A percentile compares a stretch with the other conserved stretches of the same genome.
Evolutionary conservation across 2,888 invertebrate genomes (phyloP).

Genomic region (Cyrtodaria siliqua): DNA sequence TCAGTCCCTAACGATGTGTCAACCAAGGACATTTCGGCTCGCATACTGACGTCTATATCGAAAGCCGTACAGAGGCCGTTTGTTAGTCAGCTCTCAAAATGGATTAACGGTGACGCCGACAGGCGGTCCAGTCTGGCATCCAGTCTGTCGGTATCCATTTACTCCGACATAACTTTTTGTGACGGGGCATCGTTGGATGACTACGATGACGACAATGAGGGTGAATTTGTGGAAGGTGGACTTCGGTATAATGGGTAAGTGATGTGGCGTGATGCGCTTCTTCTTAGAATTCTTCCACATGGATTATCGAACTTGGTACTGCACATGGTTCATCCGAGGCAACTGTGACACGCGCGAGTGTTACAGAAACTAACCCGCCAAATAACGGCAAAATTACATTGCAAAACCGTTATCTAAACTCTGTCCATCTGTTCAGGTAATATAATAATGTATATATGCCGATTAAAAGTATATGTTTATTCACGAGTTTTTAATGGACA

Average conservation of each 20-base stretch:
- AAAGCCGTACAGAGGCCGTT: conserved; percentile 47
- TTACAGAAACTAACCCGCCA: too few species aligned
- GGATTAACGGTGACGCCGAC: conserved; percentile 42
- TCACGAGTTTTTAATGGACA: too few species aligned
- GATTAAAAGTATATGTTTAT: too few species aligned
- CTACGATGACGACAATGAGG: conserved; percentile 29
- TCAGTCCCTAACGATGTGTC: conserved; percentile 31
- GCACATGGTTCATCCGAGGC: too few species aligned
- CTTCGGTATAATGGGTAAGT: background rate
- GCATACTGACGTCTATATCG: conserved; percentile 53
- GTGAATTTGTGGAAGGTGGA: background rate
- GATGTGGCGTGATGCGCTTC: too few species aligned
- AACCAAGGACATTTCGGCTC: conserved; percentile 47
- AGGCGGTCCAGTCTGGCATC: conserved; percentile 42
- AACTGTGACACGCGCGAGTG: too few species aligned
- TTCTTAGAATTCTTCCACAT: too few species aligned
- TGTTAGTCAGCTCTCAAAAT: conserved; percentile 35
- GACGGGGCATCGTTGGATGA: conserved; percentile 47
- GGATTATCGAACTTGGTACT: too few species aligned
- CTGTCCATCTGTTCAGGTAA: too few species aligned
- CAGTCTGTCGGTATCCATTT: conserved; percentile 59
- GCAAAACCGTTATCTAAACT: too few species aligned
- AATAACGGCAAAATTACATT: too few species aligned
- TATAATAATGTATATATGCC: too few species aligned
- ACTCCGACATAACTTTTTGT: conserved; percentile 61